These are phyloP conservation scores for Dinothrombium tinctorium DNA, from an alignment of 1,140 invertebrate species.

Conservation along the genomic window DNA sequence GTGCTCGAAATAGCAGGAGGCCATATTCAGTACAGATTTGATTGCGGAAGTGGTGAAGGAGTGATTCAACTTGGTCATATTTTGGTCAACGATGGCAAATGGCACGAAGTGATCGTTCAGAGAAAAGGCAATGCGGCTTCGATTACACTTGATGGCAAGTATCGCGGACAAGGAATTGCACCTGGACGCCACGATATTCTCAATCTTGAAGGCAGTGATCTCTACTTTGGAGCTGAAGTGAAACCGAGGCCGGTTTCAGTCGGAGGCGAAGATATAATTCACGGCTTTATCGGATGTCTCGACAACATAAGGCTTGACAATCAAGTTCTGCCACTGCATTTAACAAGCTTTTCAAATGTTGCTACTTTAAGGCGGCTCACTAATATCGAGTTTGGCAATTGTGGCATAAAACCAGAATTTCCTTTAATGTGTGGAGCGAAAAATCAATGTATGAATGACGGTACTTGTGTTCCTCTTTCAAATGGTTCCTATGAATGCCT, in stretches of 20 bases:
- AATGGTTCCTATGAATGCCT: too few relatives aligned
- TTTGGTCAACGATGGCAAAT: conserved; percentile 57
- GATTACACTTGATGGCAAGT: conserved; percentile 48
- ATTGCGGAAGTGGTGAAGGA: conserved; percentile 76
- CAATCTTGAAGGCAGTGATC: conserved; percentile 56
- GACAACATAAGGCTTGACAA: conserved; percentile 58
- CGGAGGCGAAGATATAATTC: conserved; percentile 43
- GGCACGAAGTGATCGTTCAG: conserved; percentile 64
- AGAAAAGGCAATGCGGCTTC: conserved; percentile 49
- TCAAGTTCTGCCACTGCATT: conserved; percentile 42
- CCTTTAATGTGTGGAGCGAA: too few relatives aligned
- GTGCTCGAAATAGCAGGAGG: conserved; percentile 62
- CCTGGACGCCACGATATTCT: conserved; percentile 57
- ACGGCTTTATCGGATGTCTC: conserved; percentile 64
- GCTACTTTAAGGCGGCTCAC: too few relatives aligned
- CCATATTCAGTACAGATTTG: conserved; percentile 59
- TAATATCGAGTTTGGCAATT: too few relatives aligned
- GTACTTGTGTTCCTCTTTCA: too few relatives aligned
- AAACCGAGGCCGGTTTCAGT: conserved; percentile 36
- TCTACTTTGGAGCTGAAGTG: conserved; percentile 64
- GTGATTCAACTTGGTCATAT: conserved; percentile 43
- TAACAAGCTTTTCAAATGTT: too few relatives aligned
- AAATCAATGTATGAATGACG: too few relatives aligned
- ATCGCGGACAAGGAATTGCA: conserved; percentile 47
- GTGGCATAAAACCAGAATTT: too few relatives aligned